A percentile compares a stretch with the other conserved stretches of the same genome.
Evolutionary conservation across 1,140 invertebrate species (phyloP).

Genomic region (Megalonaias nervosa): DNA sequence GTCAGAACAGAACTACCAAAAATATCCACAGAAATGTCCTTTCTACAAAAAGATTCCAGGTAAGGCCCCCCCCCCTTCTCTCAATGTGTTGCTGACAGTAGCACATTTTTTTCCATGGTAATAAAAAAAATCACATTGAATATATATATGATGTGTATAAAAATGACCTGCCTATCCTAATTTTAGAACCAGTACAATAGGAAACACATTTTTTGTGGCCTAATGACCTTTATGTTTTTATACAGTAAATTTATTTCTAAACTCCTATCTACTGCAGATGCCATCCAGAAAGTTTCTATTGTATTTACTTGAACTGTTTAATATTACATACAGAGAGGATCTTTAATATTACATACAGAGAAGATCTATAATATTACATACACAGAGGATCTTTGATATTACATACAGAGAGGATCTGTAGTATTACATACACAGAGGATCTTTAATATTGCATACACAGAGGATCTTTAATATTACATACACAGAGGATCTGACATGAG

Average conservation of each 20-base stretch:
- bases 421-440: too few relatives aligned
- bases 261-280: not conserved
- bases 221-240: not conserved
- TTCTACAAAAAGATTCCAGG: constrained; percentile 70
- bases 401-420: too few relatives aligned
- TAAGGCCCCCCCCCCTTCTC: constrained; percentile 12
- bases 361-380: too few relatives aligned
- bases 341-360: too few relatives aligned
- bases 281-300: not conserved
- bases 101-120: not conserved
- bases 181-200: too few relatives aligned
- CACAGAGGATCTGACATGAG: too few relatives aligned
- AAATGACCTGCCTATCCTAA: too few relatives aligned
- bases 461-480: too few relatives aligned
- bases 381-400: too few relatives aligned
- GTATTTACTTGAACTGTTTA: too few relatives aligned
- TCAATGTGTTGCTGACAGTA: not conserved
- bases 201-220: not conserved
- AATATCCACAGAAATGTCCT: constrained; percentile 55
- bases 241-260: not conserved
- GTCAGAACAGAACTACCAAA: constrained; percentile 2
- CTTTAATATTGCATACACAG: too few relatives aligned
- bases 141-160: not conserved
- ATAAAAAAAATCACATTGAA: not conserved
- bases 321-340: too few relatives aligned